Evolutionary conservation across 2,113 vertebrate species (phyloP).

Genomic region (Pipa parva): DNA sequence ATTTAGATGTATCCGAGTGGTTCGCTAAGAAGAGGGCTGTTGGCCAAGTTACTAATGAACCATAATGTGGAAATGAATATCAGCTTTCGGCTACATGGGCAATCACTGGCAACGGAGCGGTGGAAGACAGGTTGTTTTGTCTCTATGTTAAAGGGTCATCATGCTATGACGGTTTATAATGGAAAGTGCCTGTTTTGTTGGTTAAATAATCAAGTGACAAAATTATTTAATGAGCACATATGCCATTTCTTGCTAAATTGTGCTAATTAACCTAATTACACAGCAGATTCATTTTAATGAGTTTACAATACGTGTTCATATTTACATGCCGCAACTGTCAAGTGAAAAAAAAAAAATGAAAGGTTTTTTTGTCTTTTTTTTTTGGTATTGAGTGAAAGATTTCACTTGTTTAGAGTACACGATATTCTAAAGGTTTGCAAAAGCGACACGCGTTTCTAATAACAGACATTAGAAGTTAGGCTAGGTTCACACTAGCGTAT

Average conservation of each 20-base stretch:
- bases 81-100: conserved; percentile 30
- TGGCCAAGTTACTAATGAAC: conserved; percentile 11
- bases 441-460: no score
- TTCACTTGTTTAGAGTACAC: no score
- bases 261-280: conserved; percentile 69
- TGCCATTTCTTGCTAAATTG: conserved; percentile 66
- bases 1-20: neutral
- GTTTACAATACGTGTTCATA: conserved; percentile 58
- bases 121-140: conserved; percentile 45
- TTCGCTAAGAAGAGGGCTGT: neutral
- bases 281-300: conserved; percentile 64
- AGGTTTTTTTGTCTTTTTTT: no score
- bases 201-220: conserved; percentile 72
- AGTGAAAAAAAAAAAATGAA: no score
- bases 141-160: conserved; percentile 54
- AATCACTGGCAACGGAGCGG: conserved; percentile 26
- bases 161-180: conserved; percentile 49
- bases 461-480: no score
- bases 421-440: no score
- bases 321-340: neutral
- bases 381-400: no score
- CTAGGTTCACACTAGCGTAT: no score
- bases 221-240: conserved; percentile 80
- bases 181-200: conserved; percentile 68
- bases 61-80: neutral